phyloP scores from a whole-genome alignment of 2,113 vertebrate genomes.

The Trematocara nigrifrons region DNA sequence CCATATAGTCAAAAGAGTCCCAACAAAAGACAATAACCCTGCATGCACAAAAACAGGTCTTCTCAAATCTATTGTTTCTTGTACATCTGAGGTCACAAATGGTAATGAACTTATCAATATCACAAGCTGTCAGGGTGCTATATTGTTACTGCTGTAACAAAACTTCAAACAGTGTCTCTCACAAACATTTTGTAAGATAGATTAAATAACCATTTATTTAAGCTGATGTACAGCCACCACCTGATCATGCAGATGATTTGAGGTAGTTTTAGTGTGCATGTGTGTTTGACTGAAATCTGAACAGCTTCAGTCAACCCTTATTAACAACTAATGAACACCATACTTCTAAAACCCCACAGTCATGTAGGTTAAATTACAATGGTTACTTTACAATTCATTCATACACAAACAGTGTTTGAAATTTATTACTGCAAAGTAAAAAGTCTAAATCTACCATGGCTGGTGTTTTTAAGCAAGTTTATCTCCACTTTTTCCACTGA shows the following conservation, averaged over 20 bases:
- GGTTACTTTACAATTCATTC: not conserved
- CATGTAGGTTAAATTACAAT: accelerated
- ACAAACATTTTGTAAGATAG: not conserved
- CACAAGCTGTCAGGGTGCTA: not conserved
- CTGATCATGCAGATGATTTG: not conserved
- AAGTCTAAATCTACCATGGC: not conserved
- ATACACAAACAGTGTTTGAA: not conserved
- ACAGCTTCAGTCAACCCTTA: not conserved
- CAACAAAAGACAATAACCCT: not conserved
- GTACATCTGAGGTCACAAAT: not conserved
- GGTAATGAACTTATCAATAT: not conserved
- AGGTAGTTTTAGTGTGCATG: not conserved
- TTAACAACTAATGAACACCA: not conserved
- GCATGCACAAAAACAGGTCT: not conserved
- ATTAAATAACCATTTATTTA: not conserved
- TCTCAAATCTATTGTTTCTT: not conserved
- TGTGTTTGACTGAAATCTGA: not conserved
- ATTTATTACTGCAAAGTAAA: not conserved
- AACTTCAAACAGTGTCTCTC: accelerated
- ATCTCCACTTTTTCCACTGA: not conserved
- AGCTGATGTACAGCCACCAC: not conserved
- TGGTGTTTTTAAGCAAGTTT: not conserved
- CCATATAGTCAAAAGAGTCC: conserved; percentile 52
- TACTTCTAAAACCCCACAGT: not conserved
- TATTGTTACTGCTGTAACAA: not conserved